A percentile compares a stretch with the other conserved stretches of the same genome.
Conservation (phyloP, 2,797 vertebrate genomes). For the Phylloscopus collybita region DNA sequence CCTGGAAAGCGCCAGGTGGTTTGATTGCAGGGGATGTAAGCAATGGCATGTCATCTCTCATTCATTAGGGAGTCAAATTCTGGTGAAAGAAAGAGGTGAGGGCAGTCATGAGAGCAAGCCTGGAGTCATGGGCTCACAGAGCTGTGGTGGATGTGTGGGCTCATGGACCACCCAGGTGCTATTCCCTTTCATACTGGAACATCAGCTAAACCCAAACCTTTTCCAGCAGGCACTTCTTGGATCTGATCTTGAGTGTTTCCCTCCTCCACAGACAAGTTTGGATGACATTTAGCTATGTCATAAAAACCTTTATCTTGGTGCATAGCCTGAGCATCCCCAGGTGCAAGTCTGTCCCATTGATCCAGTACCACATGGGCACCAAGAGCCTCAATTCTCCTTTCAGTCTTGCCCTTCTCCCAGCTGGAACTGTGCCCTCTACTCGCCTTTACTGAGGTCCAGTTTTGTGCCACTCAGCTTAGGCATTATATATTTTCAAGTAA, state of each 20-base stretch:
- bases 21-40: not conserved
- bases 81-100: not conserved
- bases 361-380: accelerated
- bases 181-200: not conserved
- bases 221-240: not conserved
- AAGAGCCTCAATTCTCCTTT: not conserved
- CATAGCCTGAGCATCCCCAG: not conserved
- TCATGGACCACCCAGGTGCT: not conserved
- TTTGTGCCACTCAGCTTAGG: not conserved
- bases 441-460: not conserved
- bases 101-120: not conserved
- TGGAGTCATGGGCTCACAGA: not conserved
- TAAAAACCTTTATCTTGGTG: not conserved
- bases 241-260: not conserved
- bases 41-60: not conserved
- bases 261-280: not conserved
- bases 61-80: not conserved
- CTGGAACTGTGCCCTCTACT: not conserved
- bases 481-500: not conserved
- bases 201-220: not conserved
- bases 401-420: not conserved
- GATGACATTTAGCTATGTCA: not conserved
- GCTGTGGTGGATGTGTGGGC: not conserved
- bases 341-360: not conserved
- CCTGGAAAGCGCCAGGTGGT: not conserved